Evolutionary conservation across 2,113 vertebrate species (phyloP).

Genomic region (Hemiscyllium ocellatum): DNA sequence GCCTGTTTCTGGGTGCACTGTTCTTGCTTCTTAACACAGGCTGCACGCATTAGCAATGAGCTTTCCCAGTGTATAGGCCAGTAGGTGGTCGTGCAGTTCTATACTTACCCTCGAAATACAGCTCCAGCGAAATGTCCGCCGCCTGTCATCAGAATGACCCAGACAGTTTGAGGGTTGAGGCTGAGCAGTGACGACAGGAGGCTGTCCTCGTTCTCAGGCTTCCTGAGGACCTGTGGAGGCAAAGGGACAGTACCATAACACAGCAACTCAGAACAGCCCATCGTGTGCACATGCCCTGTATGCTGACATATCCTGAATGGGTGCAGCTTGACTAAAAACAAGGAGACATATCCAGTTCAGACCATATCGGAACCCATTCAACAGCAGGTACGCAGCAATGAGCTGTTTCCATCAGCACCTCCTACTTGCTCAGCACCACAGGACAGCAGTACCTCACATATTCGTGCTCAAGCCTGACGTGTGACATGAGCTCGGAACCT

Average conservation of each 20-base stretch:
- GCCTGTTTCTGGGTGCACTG: too few relatives aligned
- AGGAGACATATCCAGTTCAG: background rate
- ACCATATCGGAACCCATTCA: background rate
- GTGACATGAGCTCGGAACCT: background rate
- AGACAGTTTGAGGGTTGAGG: slow-evolving; percentile 55
- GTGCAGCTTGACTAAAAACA: background rate
- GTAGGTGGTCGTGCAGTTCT: too few relatives aligned
- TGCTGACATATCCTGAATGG: too few relatives aligned
- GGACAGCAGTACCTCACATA: too few relatives aligned
- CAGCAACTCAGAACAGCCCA: background rate
- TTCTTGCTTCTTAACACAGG: background rate
- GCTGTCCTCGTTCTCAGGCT: slow-evolving; percentile 44
- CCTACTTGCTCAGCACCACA: background rate
- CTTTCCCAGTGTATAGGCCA: too few relatives aligned
- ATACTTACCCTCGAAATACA: slow-evolving; percentile 76
- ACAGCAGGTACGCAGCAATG: background rate
- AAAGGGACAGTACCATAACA: background rate
- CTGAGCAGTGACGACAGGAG: slow-evolving; percentile 56
- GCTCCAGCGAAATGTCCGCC: slow-evolving; percentile 92
- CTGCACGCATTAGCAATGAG: too few relatives aligned
- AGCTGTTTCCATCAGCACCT: background rate
- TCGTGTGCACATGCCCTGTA: background rate
- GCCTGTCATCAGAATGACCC: slow-evolving; percentile 85
- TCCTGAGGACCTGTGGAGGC: background rate
- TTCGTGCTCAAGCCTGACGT: background rate